Evolutionary conservation across 1,140 invertebrate species (phyloP).

Genomic region (Bombus huntii): DNA sequence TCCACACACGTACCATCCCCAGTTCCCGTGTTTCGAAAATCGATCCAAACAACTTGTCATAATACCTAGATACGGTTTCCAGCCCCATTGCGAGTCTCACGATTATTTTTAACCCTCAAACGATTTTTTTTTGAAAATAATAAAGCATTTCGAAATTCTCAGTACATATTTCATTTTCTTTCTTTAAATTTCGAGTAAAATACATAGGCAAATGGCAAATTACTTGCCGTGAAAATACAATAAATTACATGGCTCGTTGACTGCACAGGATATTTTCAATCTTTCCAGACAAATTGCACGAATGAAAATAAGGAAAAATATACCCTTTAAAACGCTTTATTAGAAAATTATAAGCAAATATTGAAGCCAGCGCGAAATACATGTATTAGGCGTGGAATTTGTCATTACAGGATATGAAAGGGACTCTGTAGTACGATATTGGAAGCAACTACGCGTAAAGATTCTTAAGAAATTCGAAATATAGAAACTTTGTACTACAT

Average conservation of each 20-base stretch:
- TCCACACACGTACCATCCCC: background rate
- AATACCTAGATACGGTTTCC: background rate
- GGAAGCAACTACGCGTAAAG: background rate
- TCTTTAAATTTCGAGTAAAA: background rate
- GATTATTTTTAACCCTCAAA: background rate
- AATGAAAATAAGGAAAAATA: background rate
- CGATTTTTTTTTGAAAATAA: background rate
- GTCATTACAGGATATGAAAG: too few relatives aligned
- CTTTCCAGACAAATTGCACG: background rate
- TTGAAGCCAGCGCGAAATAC: background rate
- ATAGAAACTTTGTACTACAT: background rate
- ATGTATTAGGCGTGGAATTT: background rate
- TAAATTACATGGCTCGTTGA: background rate
- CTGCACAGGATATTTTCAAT: background rate
- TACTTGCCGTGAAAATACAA: background rate
- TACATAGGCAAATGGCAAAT: background rate
- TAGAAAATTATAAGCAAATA: background rate
- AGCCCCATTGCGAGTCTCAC: too few relatives aligned
- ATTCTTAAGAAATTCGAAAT: background rate
- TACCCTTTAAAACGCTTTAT: background rate
- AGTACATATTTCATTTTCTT: background rate
- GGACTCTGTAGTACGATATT: too few relatives aligned
- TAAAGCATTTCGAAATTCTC: background rate
- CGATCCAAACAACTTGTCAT: background rate
- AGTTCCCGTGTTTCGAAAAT: background rate